phyloP scores from a whole-genome alignment of 2,113 vertebrate genomes.

The Spea bombifrons region DNA sequence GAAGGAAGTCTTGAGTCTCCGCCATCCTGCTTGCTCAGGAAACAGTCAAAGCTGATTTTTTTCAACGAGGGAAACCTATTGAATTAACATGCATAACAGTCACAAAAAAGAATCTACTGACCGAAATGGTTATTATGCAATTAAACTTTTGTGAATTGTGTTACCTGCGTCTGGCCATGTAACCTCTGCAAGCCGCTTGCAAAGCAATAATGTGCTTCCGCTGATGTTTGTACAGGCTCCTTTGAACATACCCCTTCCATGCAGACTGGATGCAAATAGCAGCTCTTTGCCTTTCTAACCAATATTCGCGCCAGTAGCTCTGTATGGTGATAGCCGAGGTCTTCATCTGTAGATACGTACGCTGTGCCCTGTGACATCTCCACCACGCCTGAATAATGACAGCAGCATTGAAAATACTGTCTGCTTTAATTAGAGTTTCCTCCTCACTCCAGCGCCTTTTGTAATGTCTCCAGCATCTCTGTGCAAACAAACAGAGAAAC shows the following conservation, averaged over 20 bases:
- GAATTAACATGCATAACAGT: neutral
- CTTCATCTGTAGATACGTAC: conserved; percentile 70
- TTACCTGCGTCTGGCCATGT: conserved; percentile 79
- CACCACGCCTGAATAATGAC: conserved; percentile 78
- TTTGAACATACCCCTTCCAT: conserved; percentile 75
- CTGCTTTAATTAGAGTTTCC: conserved; percentile 49
- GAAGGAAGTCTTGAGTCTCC: neutral
- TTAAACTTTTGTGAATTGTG: neutral
- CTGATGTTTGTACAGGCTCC: conserved; percentile 61
- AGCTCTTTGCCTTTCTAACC: conserved; percentile 60
- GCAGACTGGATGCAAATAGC: conserved; percentile 79
- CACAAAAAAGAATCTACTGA: neutral
- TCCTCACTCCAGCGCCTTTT: conserved; percentile 58
- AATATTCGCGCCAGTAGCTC: conserved; percentile 72
- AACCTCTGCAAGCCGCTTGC: conserved; percentile 76
- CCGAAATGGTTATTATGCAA: neutral
- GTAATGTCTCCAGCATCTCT: conserved; percentile 83
- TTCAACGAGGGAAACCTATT: conserved; percentile 12
- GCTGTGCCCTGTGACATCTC: conserved; percentile 75
- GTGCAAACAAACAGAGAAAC: conserved; percentile 44
- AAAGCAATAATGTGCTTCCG: conserved; percentile 66
- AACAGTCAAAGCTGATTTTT: neutral
- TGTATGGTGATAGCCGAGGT: conserved; percentile 77
- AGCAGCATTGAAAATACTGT: conserved; percentile 65
- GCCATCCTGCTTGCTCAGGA: neutral